Base-by-base conservation (phyloP, 2,888 invertebrate species). In the Chloromyia formosa region DNA sequence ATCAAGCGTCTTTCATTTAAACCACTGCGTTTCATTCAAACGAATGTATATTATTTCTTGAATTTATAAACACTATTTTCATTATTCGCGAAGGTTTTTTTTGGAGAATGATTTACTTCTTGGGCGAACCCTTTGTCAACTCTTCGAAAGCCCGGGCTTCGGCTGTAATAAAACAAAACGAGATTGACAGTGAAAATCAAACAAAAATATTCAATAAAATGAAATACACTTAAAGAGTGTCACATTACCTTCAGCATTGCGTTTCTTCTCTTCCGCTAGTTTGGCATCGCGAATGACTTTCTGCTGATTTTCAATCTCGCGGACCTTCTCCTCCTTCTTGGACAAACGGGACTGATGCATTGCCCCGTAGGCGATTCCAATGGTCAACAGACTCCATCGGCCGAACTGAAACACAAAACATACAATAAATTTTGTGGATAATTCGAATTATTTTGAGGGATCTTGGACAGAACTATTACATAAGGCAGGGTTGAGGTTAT, bases 291-390 rank as follows among this genome's bases (percentile, higher is more conserved):
- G 89, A 77, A 90, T 85, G 0, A 86, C 88, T 83, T 91, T 92
- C 80, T 91, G 90, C 83, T 90, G 90, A 0, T 86, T 85, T 80
- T 93, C 93, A 12, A 91, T 86, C 84, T 90, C 93, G 22, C 92
- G 88, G 58, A 90, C 81, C 75, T 87, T 88, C 1, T 84, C 84
- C 81, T 93, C 93, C 82, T 88, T 91, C 83, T 88, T 92, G 42
- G 90, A 87, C 1, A 93, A 86, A 72, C 92, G 87, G 82, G 82
- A 89, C 79, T 93, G 92, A 83, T 93, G 89, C 83, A 90, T 90
- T 0, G 90, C 89, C 69, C 95, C 95, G 79, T 94, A 95, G 0
- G 90, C 82, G 77, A 95, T 86, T 40, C 95, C 95, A 0, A 88
- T 87, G 0, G 88, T 83, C 1, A 95, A 88, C 81, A 94, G 88